Evolutionary conservation across 2,888 invertebrate species (phyloP), one percentile per base, ranked within the genome.

Genomic region (Mimas tiliae): DNA sequence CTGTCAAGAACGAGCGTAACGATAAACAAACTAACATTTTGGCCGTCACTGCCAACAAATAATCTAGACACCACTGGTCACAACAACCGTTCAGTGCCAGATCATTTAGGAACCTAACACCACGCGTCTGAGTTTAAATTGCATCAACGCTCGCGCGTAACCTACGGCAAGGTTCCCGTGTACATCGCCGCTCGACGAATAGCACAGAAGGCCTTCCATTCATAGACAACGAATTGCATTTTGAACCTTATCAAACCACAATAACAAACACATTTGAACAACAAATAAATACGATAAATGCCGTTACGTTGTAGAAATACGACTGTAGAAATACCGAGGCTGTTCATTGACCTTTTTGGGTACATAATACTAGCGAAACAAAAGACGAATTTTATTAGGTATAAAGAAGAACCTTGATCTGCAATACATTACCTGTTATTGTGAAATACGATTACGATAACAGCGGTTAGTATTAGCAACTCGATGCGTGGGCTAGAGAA

Each of bases 321-420:
- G 79, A 78, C 84, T 86, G 87, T 90, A 89, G 90, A 93, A 93
- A 91, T 91, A 88, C 86, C 93, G 92, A 93, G 91, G 93, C 91
- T 92, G 93, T 92, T 92, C 93, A 89, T 92, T 93, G 93, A 93
- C 93, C 93, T 93, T 93, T 92, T 90, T 91, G 87, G 89, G 87
- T 87, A 89, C 90, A 89, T 89, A 86, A 91, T 88, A 85, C 88
- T 83, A 88, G 85, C 84, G 88, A 91, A 91, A 92, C 91, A 92
- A 92, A 91, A 91, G 91, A 87, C 84, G 86, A 86, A 86, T 86
- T 88, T 87, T 86, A 84, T 87, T 82, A 88, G 85, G 86, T 82
- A 78, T 83, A 84, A 74, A 86, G 83, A 82, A 72, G 85, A 86
- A 88, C 91, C 91, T 92, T 91, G 90, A 90, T 90, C 86, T 81